Base-by-base conservation (phyloP, 1,140 invertebrate species). In the Drosophila albomicans region DNA sequence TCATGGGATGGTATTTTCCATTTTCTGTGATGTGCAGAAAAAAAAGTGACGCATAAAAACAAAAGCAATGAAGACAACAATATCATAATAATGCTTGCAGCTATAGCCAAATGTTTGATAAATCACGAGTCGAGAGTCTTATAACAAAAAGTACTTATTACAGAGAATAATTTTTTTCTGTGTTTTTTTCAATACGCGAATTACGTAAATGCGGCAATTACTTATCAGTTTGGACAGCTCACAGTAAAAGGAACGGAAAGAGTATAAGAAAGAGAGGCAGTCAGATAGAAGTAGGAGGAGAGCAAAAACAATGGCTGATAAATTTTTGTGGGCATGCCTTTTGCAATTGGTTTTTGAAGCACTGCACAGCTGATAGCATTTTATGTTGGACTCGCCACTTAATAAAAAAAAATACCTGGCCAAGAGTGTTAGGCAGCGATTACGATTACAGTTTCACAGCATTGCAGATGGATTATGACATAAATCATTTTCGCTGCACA, bases 181-280 rank as follows among this genome's bases (percentile, higher is more conserved):
- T 41, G 11, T 10, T 38, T 54, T 32, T 62, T 35, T 41, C 32
- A 45, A 51, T 63, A 25, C 43, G 38, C 13, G 25, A 41, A 69
- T 74, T 69, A 74, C 71, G 71, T 74, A 74, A 74, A 74, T 74
- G 71, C 71, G 57, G 56, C 56, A 73, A 35, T 20, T 28, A 61
- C 56, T 74, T 74, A 74, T 74, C 71, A 62, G 38, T 11, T 46
- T 45, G 20, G 30, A 54, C 25, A 72, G 51, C 46, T 59, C 32
- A 16, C 3, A 74, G 30, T 67, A 62, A 67, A 64, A 59, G 65
- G 10, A 38, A 38, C 6, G 10, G 35, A n/a, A 6, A 43, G 41
- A 43, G 41, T 43, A 2, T 13, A n/a, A 43, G 4, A 43, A 10
- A 38, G 35, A 38, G 35, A 38, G 35, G 8, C 35, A 13, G 41